Conservation (phyloP, 2,888 invertebrate species). For the Chalcis sispes region DNA sequence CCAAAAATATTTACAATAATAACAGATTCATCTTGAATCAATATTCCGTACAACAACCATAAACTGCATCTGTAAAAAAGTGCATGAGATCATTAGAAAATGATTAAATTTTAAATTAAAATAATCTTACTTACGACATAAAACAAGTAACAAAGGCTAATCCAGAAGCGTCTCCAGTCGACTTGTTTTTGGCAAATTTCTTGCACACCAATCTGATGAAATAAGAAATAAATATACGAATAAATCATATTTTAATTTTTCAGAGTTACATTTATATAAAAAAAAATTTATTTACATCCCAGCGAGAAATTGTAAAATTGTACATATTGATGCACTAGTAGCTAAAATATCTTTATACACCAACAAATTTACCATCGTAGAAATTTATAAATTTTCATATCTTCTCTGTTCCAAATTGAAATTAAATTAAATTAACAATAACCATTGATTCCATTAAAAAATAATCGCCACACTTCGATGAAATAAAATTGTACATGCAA, state of each 20-base stretch:
- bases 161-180: slow-evolving; percentile 86
- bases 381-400: slow-evolving; percentile 35
- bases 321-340: slow-evolving; percentile 84
- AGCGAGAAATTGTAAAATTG: slow-evolving; percentile 89
- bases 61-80: slow-evolving; percentile 81
- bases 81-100: slow-evolving; percentile 9
- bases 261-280: background rate
- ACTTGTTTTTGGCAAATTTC: slow-evolving; percentile 84
- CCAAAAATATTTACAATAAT: slow-evolving; percentile 88
- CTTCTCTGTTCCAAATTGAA: background rate
- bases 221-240: slow-evolving; percentile 30
- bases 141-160: slow-evolving; percentile 88
- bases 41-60: slow-evolving; percentile 88
- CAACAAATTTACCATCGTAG: slow-evolving; percentile 44
- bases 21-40: slow-evolving; percentile 84
- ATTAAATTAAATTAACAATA: too few species aligned
- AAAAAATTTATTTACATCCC: slow-evolving; percentile 84
- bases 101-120: slow-evolving; percentile 29
- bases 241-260: background rate
- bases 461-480: too few species aligned
- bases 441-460: too few species aligned
- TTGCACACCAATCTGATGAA: slow-evolving; percentile 85
- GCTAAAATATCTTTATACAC: slow-evolving; percentile 70
- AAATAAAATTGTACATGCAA: too few species aligned
- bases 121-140: slow-evolving; percentile 79